Conservation (phyloP, 30 jellyfish, hydroid and myxozoan species). For the Pseudorhiza aurosa region DNA sequence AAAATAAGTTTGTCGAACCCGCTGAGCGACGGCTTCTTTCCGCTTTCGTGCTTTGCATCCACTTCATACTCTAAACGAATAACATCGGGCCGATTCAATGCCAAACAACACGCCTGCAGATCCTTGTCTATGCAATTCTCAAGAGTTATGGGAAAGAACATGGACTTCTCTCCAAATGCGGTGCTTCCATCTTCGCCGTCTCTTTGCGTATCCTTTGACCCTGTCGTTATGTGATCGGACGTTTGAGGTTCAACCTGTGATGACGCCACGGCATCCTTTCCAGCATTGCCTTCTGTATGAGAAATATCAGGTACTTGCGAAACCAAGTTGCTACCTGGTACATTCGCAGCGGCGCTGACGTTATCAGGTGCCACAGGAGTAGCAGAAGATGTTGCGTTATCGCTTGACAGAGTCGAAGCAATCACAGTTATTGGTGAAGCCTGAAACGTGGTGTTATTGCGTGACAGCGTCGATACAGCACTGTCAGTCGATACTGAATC, state of each 20-base stretch:
- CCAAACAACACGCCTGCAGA: constrained; percentile 46
- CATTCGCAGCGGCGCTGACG: neutral
- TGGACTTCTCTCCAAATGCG: neutral
- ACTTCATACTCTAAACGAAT: constrained; percentile 52
- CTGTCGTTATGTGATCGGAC: neutral
- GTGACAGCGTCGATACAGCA: neutral
- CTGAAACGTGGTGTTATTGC: neutral
- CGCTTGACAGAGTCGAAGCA: neutral
- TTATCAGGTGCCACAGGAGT: neutral
- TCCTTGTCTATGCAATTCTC: constrained; percentile 37
- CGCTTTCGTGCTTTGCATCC: neutral
- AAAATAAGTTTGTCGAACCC: constrained; percentile 28
- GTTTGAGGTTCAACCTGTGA: neutral
- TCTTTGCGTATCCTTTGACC: neutral
- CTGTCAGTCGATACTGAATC: neutral
- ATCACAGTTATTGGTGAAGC: no score
- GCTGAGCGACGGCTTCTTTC: neutral
- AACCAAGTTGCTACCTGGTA: neutral
- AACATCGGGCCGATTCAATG: constrained; percentile 42
- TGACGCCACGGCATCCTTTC: neutral
- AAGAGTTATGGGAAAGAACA: constrained; percentile 36
- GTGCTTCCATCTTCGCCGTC: neutral
- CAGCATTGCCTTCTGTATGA: neutral
- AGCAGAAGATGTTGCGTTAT: neutral
- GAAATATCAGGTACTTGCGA: neutral